These are phyloP conservation scores for Seira sanloemensis DNA, from an alignment of 2,888 invertebrate genomes.

Conservation along the genomic window DNA sequence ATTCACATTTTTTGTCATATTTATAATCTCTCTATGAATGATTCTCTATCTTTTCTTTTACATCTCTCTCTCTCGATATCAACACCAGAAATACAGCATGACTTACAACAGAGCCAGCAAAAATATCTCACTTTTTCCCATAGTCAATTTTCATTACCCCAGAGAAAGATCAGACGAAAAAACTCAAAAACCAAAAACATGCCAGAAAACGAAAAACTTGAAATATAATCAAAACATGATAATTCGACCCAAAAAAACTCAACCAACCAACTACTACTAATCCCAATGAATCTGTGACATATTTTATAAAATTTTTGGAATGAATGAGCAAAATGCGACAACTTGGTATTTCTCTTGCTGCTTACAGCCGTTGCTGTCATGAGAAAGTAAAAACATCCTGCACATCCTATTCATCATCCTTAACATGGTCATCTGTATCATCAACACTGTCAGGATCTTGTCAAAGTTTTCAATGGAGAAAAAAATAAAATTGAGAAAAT, in stretches of 20 bases:
- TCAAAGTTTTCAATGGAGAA: background rate
- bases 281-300: constrained; percentile 19
- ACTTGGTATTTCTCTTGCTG: constrained; percentile 67
- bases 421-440: constrained; percentile 15
- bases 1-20: background rate
- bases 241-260: constrained; percentile 18
- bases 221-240: background rate
- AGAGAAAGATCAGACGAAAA: too few relatives aligned
- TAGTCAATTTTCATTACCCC: background rate
- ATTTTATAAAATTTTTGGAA: constrained; percentile 18
- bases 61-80: background rate
- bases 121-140: background rate
- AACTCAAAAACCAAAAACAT: background rate
- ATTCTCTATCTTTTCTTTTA: background rate
- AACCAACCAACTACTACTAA: constrained; percentile 30
- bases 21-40: background rate
- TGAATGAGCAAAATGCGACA: constrained; percentile 50
- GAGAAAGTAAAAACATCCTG: constrained; percentile 68
- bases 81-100: constrained; percentile 4
- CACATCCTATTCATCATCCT: constrained; percentile 56
- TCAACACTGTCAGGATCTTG: background rate
- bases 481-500: too few relatives aligned
- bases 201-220: background rate
- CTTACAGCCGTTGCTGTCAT: constrained; percentile 71
- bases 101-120: constrained; percentile 1